Evolutionary conservation across 2,797 vertebrate species (phyloP), one percentile per base, ranked within the genome.

Genomic region (Pipistrellus nathusii): DNA sequence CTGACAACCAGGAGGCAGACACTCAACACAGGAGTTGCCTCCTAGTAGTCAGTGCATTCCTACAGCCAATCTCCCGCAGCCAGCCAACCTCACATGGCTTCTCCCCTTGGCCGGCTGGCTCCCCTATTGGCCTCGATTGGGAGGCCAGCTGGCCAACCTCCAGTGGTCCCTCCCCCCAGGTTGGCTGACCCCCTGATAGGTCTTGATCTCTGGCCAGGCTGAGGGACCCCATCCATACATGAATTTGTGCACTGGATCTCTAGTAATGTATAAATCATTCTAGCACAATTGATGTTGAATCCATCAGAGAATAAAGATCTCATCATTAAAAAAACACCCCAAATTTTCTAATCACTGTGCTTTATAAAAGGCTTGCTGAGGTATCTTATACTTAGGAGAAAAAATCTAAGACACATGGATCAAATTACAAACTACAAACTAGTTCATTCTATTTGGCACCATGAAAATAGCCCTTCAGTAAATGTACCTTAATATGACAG

Each of bases 131-230:
- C 5, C 57, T 12, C 1, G 0, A 59, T 30, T 59, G 12, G 25
- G 5, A 12, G 55, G 57, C 57, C 5, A 2, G 25, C 57, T 3
- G 5, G 25, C 57, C 57, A 59, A 59, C 57, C 57, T 59, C 57
- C 11, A 5, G 25, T 5, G 5, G 25, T 59, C 25, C 12, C 25
- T 59, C 57, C 57, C 25, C 57, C 4, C 5, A 4, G 57, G 12
- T 59, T 59, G 25, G 12, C 25, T 13, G 25, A 11, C 11, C 57
- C 57, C 25, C 57, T 59, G 57, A 59, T 59, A 59, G 57, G 12
- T 11, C 57, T 59, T 4, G 0, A 59, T 59, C 5, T 0, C 25
- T 0, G 12, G 57, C 25, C 57, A 27, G 57, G 12, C 12, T 0
- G 5, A 27, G 11, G 25, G 57, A 59, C 12, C 57, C 57, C 5